Base-by-base conservation (phyloP, 2,888 invertebrate genomes). In the Dusona sp. region DNA sequence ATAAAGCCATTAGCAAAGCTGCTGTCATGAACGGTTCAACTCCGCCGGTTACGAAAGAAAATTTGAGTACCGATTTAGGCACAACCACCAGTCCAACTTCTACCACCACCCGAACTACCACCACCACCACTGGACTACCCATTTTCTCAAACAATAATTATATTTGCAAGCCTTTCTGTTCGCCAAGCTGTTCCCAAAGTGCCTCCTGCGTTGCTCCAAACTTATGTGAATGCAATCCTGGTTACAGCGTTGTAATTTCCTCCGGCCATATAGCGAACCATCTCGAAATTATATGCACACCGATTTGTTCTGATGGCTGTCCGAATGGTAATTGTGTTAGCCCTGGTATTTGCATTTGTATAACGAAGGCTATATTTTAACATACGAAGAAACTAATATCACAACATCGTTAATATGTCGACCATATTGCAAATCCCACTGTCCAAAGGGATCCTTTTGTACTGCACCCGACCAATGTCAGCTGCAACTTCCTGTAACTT, bases 271-370 rank as follows among this genome's bases (percentile, higher is more conserved):
- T 3, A 19, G 16, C 33, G n/a, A 73, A 73, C 13, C 16, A 36
- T 6, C 36, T n/a, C 1, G 57, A 22, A 16, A 22, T 57, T 38
- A 38, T 73, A 0, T 73, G 73, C 57, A 22, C n/a, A 11, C 73
- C 73, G 13, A 73, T 57, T 19, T 73, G 73, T 73, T 36, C 73
- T 3, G 73, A 57, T 6, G 54, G 54, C 13, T 73, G 73, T 57
- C 0, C 16, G 13, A 73, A 73, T 45, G 73, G 73, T 2, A 73
- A 73, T 16, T 73, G 73, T 25, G 9, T 73, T 8, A 36, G 38
- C 1, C 54, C 73, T 16, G 73, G 38, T 16, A 33, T 38, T 2
- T 73, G 73, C 33, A 6, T n/a, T 38, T 73, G 73, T 57, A n/a
- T n/a, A 54, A 57, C 54, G 57, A 73, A 45, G 73, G 73, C 38